Evolutionary conservation across 2,888 invertebrate species (phyloP), one percentile per base, ranked within the genome.

Genomic region (Agrotis segetum): DNA sequence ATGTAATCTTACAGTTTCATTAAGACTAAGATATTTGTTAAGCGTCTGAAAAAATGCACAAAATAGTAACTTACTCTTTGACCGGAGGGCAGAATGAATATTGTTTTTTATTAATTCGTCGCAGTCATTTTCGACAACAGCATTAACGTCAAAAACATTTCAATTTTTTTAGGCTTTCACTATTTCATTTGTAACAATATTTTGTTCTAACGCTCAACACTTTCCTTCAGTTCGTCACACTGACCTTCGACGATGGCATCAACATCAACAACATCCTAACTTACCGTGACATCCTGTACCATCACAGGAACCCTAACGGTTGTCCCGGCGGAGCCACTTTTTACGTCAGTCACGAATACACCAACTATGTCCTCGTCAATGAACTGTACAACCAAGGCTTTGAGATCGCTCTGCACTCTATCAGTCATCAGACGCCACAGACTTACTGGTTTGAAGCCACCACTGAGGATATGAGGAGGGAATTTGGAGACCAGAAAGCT

Each of bases 281-380:
- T 66, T 97, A 97, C 87, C 89, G 96, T n/a, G 86, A 95, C 0
- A 85, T 97, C 0, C 91, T 97, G 16, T 94, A 92, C 71, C 88
- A 91, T 13, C 92, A 97, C 0, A 85, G 64, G n/a, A 98, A 98
- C 92, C 97, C 97, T 0, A 97, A 98, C 88, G 96, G 96, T 2
- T 97, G 97, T 74, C 95, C 96, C 0, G 96, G 97, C 0, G 96
- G 97, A 0, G 96, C 96, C 49, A 98, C 98, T 0, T 97, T 97
- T 92, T 98, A 97, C 89, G 96, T 98, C 52, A 97, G 97, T 52
- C 98, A 98, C 84, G 97, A 98, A 80, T 98, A 98, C 88, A 97
- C 97, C 0, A 97, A 98, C 90, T 98, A 98, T 85, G 91, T 93
- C 2, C 84, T 96, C 49, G 95, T 97, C 7, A 97, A 97, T 83